Base-by-base conservation (phyloP, 2,113 vertebrate species). In the Excalfactoria chinensis region DNA sequence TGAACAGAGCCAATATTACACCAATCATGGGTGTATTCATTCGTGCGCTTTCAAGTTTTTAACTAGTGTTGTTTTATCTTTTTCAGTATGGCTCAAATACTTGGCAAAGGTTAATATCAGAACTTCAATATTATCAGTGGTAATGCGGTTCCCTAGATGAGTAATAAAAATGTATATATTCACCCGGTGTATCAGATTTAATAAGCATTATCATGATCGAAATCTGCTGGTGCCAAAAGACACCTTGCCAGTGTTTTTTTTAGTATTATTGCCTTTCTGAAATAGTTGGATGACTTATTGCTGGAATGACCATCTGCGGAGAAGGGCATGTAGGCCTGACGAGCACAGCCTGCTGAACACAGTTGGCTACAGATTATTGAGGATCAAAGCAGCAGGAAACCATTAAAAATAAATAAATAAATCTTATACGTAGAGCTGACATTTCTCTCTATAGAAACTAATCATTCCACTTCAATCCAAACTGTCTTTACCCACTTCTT, bases 331-430 rank as follows among this genome's bases (percentile, higher is more conserved):
- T 93, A 80, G 86, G 76, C 72, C 49, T 90, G 67, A 91, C 0
- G 6, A 83, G 56, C 48, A 43, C 49, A 62, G 88, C 26, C 51
- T 58, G 73, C 70, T 77, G 68, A 88, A 84, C 73, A 64, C 76
- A 80, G 74, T 88, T 90, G 66, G 71, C 63, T 93, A 82, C 76
- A 91, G 79, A 83, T 88, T 89, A 88, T 83, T 94, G 73, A 78
- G 72, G 85, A 86, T 68, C 56, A 32, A 60, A 51, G 41, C 83
- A 84, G 86, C 79, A 86, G 76, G 76, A 79, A 84, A 58, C 41
- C 1, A 15, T 67, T 12, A 23, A 63, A 64, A 59, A 43, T 68
- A 64, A 59, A 74, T 0, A 41, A n/a, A 16, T 28, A 11, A 17
- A 40, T 82, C 26, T 16, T 81, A 28, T 22, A 37, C 32, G 56